A percentile compares a stretch with the other conserved stretches of the same genome.
phyloP scores from a whole-genome alignment of 2,797 vertebrate genomes.

The Syndactyla subalaris region DNA sequence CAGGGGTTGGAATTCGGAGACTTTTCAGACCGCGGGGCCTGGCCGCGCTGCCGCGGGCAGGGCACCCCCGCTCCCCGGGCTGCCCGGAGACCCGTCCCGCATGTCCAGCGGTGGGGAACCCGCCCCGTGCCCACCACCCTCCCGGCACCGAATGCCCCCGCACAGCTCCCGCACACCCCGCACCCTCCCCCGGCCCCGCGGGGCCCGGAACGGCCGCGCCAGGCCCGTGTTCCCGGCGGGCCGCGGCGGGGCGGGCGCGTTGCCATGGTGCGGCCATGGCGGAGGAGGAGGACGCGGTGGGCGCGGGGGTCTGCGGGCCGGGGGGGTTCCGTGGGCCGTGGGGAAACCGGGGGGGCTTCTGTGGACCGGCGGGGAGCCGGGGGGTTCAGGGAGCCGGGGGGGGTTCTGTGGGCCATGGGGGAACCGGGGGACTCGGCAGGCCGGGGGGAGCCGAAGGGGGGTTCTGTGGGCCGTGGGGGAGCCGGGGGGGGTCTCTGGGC shows the following conservation, averaged over 20 bases:
- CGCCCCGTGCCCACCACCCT: too few relatives aligned
- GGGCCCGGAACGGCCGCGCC: constrained; percentile 43
- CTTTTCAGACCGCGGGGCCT: too few relatives aligned
- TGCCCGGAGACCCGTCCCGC: too few relatives aligned
- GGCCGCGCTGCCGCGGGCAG: neutral
- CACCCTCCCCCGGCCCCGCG: too few relatives aligned
- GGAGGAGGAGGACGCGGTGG: constrained; percentile 63
- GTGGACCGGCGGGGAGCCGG: neutral
- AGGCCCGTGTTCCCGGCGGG: constrained; percentile 11
- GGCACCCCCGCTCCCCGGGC: too few relatives aligned
- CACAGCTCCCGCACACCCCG: too few relatives aligned
- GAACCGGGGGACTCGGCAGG: neutral
- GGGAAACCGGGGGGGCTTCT: neutral
- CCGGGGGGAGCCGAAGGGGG: neutral
- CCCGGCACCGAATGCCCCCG: too few relatives aligned
- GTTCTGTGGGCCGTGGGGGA: neutral
- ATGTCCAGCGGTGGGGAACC: too few relatives aligned
- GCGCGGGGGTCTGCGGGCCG: neutral
- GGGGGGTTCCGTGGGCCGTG: too few relatives aligned
- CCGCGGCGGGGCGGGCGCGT: neutral
- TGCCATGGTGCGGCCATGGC: neutral
- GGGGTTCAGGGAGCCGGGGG: neutral
- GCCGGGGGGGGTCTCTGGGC: neutral
- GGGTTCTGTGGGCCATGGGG: neutral
- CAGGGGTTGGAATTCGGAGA: neutral